Evolutionary conservation across 2,113 vertebrate genomes (phyloP).

Genomic region (Carlito syrichta): DNA sequence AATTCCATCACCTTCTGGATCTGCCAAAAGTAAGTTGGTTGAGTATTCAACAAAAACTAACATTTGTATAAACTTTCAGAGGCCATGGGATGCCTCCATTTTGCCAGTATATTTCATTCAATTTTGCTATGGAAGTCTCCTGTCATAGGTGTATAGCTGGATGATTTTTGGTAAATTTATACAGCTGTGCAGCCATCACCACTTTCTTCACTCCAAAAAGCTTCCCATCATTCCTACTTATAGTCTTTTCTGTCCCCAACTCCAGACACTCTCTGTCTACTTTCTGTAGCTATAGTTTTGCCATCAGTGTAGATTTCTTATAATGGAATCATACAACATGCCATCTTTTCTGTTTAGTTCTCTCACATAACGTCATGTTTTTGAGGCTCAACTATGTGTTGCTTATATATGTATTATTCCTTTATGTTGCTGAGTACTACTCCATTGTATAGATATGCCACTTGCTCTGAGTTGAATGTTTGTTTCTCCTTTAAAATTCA

Average conservation of each 20-base stretch:
- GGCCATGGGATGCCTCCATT: neutral
- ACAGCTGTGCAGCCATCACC: neutral
- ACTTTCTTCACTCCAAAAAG: neutral
- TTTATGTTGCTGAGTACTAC: neutral
- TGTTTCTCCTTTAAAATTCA: neutral
- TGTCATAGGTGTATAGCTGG: neutral
- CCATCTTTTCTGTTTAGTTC: neutral
- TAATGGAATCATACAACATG: neutral
- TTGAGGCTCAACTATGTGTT: neutral
- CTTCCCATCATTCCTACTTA: neutral
- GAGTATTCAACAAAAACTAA: neutral
- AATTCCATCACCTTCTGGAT: neutral
- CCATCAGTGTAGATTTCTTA: neutral
- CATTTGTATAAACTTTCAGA: neutral
- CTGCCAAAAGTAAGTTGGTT: neutral
- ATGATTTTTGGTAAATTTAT: neutral
- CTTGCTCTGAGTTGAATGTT: neutral
- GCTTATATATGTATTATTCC: neutral
- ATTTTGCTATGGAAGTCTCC: neutral
- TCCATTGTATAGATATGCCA: neutral
- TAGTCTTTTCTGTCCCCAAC: neutral
- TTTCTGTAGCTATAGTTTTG: neutral
- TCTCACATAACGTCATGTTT: neutral
- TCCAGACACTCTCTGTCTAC: neutral
- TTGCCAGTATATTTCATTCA: neutral